phyloP scores from a whole-genome alignment of 1,140 invertebrate species.

The Megalopta genalis region DNA sequence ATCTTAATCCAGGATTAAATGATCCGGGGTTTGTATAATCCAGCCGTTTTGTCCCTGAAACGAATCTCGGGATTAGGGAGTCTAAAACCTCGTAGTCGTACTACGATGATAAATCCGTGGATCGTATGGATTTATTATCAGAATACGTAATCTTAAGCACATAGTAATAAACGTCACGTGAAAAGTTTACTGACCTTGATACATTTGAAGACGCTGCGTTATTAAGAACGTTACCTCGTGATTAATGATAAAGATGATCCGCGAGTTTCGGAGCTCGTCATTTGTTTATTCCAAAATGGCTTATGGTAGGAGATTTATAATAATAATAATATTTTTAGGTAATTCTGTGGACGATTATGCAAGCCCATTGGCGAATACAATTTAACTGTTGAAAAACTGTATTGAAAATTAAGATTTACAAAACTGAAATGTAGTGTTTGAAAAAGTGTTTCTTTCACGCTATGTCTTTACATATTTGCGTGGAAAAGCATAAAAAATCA shows the following conservation, averaged over 20 bases:
- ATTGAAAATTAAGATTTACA: no score
- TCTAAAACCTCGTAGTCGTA: conserved; percentile 53
- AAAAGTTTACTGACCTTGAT: conserved; percentile 32
- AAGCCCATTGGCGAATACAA: no score
- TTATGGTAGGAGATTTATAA: no score
- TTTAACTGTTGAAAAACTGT: no score
- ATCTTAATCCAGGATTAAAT: conserved; percentile 67
- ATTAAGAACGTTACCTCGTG: not conserved
- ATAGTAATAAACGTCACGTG: conserved; percentile 46
- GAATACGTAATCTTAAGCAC: conserved; percentile 41
- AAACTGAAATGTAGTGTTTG: no score
- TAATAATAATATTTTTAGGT: no score
- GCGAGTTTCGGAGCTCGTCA: not conserved
- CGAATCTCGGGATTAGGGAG: conserved; percentile 62
- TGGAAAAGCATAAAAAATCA: no score
- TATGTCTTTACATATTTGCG: no score
- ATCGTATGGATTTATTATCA: conserved; percentile 50
- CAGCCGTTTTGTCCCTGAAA: conserved; percentile 59
- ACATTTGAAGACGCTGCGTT: not conserved
- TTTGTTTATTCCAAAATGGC: no score
- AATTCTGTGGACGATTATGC: no score
- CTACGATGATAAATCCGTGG: conserved; percentile 58
- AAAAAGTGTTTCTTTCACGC: no score
- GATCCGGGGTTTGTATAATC: conserved; percentile 63
- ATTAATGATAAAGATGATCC: not conserved